Base-by-base conservation (phyloP, 2,888 invertebrate species). In the Periphyllus acericola region DNA sequence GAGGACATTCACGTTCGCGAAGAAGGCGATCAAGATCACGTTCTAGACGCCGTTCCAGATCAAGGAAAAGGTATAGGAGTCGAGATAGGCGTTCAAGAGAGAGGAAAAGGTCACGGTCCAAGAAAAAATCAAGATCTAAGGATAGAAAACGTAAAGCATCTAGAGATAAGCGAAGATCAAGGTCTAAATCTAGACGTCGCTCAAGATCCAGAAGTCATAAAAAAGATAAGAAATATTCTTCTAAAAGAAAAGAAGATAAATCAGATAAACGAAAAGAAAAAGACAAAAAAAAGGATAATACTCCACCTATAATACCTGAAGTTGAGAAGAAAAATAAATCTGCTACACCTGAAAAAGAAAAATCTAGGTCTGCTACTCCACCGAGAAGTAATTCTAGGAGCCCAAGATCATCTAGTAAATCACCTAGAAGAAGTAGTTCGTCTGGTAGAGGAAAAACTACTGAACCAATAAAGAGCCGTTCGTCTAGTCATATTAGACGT, bases 21-120 rank as follows among this genome's bases (percentile, higher is more conserved):
- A 91, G 92, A 52, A 90, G 93, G 93, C 89, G 89, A 75, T 93
- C 93, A 90, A 91, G 93, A 1, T 92, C 93, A 0, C 91, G 92
- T 17, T 93, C 93, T 0, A 91, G 92, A 82, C 92, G 94, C 2
- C 89, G 90, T n/a, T 90, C 90, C 19, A 83, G 90, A 75, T 90
- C 90, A 25, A 89, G 90, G 32, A 90, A 90, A 52, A 83, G 89
- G 60, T 93, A 93, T 84, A 91, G 92, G 8, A 89, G 89, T 75
- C 85, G 88, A n/a, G 86, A 89, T 25, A 72, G 89, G n/a, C 79
- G 78, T 34, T 89, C 89, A 21, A 88, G 82, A 68, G 89, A 89
- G 17, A 83, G 89, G 32, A 83, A 83, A 72, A 75, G 89, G 25
- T 89, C 89, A 55, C 79, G 80, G 17, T 87, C 86, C 3, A 80